Evolutionary conservation across 2,888 invertebrate species (phyloP), one percentile per base, ranked within the genome.

Genomic region (Eilema depressum): DNA sequence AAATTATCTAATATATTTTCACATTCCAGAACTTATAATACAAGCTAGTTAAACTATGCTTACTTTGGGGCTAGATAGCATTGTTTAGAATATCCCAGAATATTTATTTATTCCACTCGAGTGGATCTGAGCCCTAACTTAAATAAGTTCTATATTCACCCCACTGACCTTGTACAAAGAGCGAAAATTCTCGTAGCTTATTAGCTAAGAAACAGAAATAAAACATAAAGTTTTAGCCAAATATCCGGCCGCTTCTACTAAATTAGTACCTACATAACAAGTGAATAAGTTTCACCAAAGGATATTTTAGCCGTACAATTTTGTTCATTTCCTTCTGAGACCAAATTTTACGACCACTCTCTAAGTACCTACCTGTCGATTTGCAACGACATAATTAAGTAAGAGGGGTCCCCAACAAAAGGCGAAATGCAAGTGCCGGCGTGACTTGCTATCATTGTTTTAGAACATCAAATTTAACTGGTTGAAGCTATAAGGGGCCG

Each of bases 321-420:
- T 80, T 75, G 71, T 70, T 80, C 75, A 41, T 81, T 80, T 79
- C 73, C 75, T 75, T 82, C 82, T 3, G 41, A 41, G 14, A 76
- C 76, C 75, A 73, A 66, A 74, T 82, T 82, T 81, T 81, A 81
- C 82, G 81, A 82, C 71, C 76, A 77, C 75, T 74, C 71, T 78
- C 73, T 61, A 20, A 33, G 70, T 76, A 66, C 64, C 70, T 71
- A 64, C 64, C 70, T 71, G 80, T 80, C 81, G 74, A 81, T 82
- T 78, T 82, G 82, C 75, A 74, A 73, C 76, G 68, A 73, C 76
- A 75, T 80, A 82, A 80, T 81, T 80, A 81, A 81, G 80, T 75
- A 68, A 69, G 62, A 72, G 10, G 53, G 53, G 53, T 53, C n/a
- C 53, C 53, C 10, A 53, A 76, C 75, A 82, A 82, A 75, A 73